phyloP scores from a whole-genome alignment of 2,113 vertebrate genomes.

The Bothrops jararaca region DNA sequence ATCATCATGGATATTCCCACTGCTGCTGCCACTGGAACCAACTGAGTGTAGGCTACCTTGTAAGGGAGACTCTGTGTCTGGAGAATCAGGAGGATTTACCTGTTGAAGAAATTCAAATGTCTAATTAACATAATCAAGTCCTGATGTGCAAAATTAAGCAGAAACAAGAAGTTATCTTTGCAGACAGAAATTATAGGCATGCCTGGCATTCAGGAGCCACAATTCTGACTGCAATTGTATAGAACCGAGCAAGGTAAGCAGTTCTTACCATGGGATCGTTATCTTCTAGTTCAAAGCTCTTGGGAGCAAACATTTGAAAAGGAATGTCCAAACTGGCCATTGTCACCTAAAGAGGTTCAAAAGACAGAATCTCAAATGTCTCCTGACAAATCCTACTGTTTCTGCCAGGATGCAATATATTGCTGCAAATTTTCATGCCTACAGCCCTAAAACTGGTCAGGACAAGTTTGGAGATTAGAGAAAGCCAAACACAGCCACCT shows the following conservation, averaged over 20 bases:
- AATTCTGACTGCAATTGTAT: slow-evolving; percentile 15
- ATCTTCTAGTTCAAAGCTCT: slow-evolving; percentile 85
- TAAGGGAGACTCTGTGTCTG: slow-evolving; percentile 81
- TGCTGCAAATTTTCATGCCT: background rate
- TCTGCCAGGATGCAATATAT: background rate
- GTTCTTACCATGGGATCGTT: slow-evolving; percentile 90
- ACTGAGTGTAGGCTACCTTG: slow-evolving; percentile 91
- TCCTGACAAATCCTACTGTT: slow-evolving; percentile 13
- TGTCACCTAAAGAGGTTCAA: slow-evolving; percentile 77
- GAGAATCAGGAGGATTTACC: slow-evolving; percentile 91
- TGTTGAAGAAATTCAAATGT: slow-evolving; percentile 61
- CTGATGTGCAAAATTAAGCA: background rate
- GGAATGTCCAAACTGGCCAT: slow-evolving; percentile 91
- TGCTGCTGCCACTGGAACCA: slow-evolving; percentile 83
- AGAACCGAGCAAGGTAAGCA: slow-evolving; percentile 29
- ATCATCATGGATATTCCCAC: slow-evolving; percentile 85
- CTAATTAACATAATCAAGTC: slow-evolving; percentile 19
- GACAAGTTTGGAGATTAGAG: background rate
- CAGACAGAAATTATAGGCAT: slow-evolving; percentile 16
- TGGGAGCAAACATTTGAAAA: slow-evolving; percentile 92
- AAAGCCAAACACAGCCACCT: background rate
- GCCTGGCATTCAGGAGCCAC: slow-evolving; percentile 16
- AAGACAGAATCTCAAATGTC: slow-evolving; percentile 44
- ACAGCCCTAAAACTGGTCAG: background rate
- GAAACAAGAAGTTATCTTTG: background rate